Percentiles rank a stretch among this genome's conserved stretches.
Evolutionary conservation across 64 coral and sea anemone species (phyloP).

Genomic region (Actinia tenebrosa): DNA sequence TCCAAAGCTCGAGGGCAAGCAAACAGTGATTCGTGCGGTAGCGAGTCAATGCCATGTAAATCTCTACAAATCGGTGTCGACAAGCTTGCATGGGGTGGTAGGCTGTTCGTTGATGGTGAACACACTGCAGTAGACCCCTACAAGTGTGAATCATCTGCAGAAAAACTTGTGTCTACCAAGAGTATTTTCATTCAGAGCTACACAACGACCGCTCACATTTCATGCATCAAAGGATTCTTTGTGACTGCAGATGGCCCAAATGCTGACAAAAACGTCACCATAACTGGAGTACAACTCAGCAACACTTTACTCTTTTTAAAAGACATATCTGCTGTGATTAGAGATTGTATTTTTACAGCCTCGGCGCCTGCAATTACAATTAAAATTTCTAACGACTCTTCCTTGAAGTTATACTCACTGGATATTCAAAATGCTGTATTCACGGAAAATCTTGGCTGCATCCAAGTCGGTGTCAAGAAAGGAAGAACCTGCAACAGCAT

Average conservation of each 20-base stretch:
- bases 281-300: not conserved
- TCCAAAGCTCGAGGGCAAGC: not conserved
- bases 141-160: not conserved
- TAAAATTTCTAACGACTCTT: not conserved
- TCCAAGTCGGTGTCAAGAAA: not conserved
- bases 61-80: not conserved
- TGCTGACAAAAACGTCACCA: not conserved
- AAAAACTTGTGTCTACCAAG: not conserved
- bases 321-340: not conserved
- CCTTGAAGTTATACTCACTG: not conserved
- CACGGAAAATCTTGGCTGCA: not conserved
- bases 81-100: not conserved
- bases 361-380: not conserved
- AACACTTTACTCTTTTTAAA: not conserved
- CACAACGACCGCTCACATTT: not conserved
- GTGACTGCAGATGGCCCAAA: not conserved
- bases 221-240: not conserved
- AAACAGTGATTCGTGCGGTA: not conserved
- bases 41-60: not conserved
- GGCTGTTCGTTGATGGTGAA: not conserved
- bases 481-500: not conserved
- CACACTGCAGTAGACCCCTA: not conserved
- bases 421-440: conserved; percentile 1
- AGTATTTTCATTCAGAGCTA: not conserved
- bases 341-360: not conserved